phyloP scores from a whole-genome alignment of 2,797 vertebrate genomes.

The Channallabes apus region DNA sequence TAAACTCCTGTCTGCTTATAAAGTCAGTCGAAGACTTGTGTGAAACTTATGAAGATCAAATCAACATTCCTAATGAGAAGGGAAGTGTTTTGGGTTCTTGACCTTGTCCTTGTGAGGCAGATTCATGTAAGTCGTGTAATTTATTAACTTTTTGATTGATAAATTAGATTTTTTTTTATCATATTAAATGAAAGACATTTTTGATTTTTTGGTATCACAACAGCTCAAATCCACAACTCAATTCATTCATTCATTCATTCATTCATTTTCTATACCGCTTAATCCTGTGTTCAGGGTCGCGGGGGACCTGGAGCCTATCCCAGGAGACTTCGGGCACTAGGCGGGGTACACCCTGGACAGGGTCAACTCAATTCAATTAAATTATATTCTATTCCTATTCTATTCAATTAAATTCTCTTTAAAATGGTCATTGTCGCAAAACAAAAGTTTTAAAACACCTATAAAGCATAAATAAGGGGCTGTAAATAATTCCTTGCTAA shows the following conservation, averaged over 20 bases:
- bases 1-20: not conserved
- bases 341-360: no score
- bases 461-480: not conserved
- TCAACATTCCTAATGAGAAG: no score
- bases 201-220: not conserved
- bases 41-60: not conserved
- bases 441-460: not conserved
- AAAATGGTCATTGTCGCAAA: no score
- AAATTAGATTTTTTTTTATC: not conserved
- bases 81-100: not conserved
- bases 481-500: not conserved
- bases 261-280: no score
- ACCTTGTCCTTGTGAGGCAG: not conserved
- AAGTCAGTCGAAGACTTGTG: not conserved
- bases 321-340: no score
- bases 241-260: no score
- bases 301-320: no score
- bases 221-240: not conserved
- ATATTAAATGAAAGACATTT: not conserved
- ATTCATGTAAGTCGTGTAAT: not conserved
- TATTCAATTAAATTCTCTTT: no score
- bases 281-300: no score
- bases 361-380: no score
- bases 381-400: no score
- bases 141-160: not conserved